Evolutionary conservation across 2,797 vertebrate genomes (phyloP).

Genomic region (Pseudomugil tenellus): DNA sequence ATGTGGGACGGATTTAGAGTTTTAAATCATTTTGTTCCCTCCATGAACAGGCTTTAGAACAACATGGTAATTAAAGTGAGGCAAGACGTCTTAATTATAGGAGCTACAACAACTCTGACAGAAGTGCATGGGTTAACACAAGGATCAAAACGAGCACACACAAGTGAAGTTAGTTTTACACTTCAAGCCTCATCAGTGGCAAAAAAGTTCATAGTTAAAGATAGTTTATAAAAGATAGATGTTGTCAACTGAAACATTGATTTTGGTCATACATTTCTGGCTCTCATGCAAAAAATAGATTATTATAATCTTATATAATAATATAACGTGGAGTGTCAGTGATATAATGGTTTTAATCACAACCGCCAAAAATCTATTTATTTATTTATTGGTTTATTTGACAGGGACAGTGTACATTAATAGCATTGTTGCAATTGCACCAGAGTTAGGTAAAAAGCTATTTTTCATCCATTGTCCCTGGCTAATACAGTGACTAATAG

Average conservation of each 20-base stretch:
- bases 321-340: no score
- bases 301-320: no score
- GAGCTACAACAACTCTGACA: conserved; percentile 44
- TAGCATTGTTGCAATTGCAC: no score
- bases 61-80: conserved; percentile 60
- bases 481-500: no score
- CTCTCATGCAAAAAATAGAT: neutral
- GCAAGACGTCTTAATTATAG: conserved; percentile 64
- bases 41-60: conserved; percentile 53
- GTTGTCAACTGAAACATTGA: neutral
- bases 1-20: conserved; percentile 40
- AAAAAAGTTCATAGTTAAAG: neutral
- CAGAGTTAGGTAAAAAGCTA: no score
- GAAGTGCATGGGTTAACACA: conserved; percentile 54
- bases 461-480: no score
- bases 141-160: conserved; percentile 31
- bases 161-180: conserved; percentile 39
- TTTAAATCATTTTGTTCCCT: conserved; percentile 57
- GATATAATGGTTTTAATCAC: no score
- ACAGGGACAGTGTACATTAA: no score
- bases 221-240: neutral
- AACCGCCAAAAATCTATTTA: no score
- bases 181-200: conserved; percentile 23
- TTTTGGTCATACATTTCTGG: neutral
- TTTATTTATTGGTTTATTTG: no score